phyloP scores from a whole-genome alignment of 2,797 vertebrate species.

The Mus spretus region DNA sequence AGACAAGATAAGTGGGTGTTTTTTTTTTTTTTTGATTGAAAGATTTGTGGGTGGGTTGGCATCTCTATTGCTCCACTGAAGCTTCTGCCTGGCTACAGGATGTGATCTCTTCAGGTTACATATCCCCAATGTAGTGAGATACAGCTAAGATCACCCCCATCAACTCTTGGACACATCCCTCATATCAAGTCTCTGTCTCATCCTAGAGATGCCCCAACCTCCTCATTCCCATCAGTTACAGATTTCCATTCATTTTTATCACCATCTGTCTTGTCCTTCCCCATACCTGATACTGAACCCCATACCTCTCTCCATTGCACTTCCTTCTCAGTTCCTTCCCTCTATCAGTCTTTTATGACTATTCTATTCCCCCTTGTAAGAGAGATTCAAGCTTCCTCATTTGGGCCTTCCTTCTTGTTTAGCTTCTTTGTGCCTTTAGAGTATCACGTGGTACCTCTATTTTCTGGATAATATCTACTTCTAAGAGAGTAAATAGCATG shows the following conservation, averaged over 20 bases:
- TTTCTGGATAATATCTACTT: neutral
- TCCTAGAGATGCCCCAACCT: neutral
- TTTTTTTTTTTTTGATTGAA: neutral
- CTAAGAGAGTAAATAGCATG: neutral
- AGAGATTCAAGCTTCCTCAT: neutral
- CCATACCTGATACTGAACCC: neutral
- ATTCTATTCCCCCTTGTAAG: neutral
- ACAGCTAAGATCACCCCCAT: neutral
- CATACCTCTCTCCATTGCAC: neutral
- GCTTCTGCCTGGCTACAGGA: neutral
- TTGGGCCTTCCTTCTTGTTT: neutral
- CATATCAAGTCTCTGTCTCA: neutral
- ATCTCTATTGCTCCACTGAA: neutral
- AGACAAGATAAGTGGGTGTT: neutral
- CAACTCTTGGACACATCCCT: neutral
- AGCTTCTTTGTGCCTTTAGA: neutral
- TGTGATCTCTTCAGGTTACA: neutral
- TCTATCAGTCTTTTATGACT: neutral
- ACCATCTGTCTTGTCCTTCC: neutral
- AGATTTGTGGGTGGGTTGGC: neutral
- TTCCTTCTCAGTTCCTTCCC: neutral
- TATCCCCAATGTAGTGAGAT: neutral
- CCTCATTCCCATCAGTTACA: neutral
- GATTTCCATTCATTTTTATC: neutral
- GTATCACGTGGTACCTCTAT: neutral